Conservation (phyloP, 2,797 vertebrate genomes). For the Morelia viridis region DNA sequence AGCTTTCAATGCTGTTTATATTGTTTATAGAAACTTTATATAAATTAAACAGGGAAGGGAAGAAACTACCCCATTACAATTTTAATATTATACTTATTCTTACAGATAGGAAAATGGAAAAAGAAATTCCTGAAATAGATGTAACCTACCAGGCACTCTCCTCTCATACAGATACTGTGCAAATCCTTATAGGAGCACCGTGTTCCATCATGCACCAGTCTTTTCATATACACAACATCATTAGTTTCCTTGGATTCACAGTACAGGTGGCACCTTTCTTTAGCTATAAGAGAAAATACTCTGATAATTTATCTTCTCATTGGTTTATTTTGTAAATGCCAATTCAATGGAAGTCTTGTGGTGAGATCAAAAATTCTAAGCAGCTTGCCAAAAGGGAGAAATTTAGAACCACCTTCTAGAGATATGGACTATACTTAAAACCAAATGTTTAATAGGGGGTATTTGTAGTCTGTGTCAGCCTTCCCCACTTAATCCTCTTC, state of each 20-base stretch:
- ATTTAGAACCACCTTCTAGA: neutral
- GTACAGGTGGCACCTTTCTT: conserved; percentile 91
- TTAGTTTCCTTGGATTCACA: conserved; percentile 89
- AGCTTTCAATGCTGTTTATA: neutral
- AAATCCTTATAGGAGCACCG: conserved; percentile 96
- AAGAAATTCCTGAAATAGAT: neutral
- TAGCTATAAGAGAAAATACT: conserved; percentile 75
- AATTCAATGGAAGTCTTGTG: neutral
- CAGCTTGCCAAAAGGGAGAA: neutral
- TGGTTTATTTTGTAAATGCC: neutral
- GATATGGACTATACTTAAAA: neutral
- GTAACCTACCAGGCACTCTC: conserved; percentile 88
- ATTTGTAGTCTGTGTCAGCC: neutral
- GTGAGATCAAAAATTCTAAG: neutral
- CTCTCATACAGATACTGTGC: conserved; percentile 91
- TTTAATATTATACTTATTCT: neutral
- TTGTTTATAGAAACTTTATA: neutral
- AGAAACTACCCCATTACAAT: neutral
- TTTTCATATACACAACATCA: conserved; percentile 88
- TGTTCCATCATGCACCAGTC: conserved; percentile 87
- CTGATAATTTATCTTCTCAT: neutral
- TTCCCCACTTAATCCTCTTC: neutral
- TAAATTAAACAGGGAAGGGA: neutral
- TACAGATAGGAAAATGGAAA: neutral
- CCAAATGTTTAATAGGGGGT: neutral